These are phyloP conservation scores for Lasiurus borealis DNA, from an alignment of 2,113 vertebrate genomes.

Conservation along the genomic window DNA sequence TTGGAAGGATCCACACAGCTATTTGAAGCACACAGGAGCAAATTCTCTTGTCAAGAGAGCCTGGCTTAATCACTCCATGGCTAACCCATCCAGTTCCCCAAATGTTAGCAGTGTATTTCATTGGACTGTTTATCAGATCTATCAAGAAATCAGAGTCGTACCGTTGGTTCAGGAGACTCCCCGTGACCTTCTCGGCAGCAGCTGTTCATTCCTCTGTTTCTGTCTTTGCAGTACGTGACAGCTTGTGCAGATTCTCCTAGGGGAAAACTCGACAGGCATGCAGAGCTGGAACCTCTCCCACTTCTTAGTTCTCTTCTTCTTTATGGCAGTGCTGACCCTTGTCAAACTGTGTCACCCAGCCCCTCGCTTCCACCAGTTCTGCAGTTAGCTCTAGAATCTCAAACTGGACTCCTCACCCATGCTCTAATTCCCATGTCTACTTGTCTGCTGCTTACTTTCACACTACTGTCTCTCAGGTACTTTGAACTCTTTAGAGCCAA, in stretches of 20 bases:
- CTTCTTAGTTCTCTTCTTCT: background rate
- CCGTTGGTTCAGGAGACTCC: background rate
- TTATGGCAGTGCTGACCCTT: background rate
- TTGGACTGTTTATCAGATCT: conserved; percentile 20
- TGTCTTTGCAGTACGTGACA: background rate
- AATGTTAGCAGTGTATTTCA: background rate
- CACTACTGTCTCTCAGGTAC: background rate
- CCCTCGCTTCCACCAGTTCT: background rate
- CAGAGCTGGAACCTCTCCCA: background rate
- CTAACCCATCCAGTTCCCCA: background rate
- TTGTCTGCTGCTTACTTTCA: background rate
- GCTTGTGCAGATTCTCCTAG: background rate
- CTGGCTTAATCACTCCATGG: background rate
- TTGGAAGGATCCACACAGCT: background rate
- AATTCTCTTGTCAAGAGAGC: conserved; percentile 20
- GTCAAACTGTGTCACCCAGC: background rate
- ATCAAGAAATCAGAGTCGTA: background rate
- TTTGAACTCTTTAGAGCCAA: background rate
- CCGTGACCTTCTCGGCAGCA: background rate
- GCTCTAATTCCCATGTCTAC: background rate
- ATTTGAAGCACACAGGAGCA: background rate
- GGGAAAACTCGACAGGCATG: background rate
- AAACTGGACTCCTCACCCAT: background rate
- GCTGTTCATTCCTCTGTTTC: background rate
- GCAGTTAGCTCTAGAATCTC: background rate